phyloP scores from a whole-genome alignment of 2,888 invertebrate species.

The Drosophila parthenogenetica region DNA sequence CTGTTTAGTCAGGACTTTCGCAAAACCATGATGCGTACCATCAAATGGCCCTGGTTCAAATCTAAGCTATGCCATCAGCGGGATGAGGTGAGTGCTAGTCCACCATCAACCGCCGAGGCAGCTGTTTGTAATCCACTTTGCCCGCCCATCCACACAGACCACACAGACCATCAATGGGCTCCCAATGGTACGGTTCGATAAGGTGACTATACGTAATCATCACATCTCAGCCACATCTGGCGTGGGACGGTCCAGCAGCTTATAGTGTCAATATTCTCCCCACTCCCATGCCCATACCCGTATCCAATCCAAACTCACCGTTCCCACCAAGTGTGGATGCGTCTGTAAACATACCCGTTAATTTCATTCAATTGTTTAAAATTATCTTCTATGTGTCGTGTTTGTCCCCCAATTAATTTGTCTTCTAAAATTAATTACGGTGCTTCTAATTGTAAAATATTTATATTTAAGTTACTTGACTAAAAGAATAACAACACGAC shows the following conservation, averaged over 20 bases:
- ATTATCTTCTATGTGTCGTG: background rate
- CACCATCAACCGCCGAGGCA: slow-evolving; percentile 51
- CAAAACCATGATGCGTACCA: slow-evolving; percentile 88
- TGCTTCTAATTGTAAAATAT: slow-evolving; percentile 3
- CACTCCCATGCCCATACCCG: background rate
- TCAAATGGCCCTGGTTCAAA: slow-evolving; percentile 87
- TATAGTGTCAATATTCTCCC: slow-evolving; percentile 63
- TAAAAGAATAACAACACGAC: background rate
- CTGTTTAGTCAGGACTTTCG: slow-evolving; percentile 92
- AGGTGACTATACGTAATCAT: slow-evolving; percentile 57
- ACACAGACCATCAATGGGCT: slow-evolving; percentile 32
- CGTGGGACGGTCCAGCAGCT: slow-evolving; percentile 84
- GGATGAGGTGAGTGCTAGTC: slow-evolving; percentile 81
- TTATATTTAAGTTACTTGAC: background rate
- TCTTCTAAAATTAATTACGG: background rate
- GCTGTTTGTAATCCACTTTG: slow-evolving; percentile 41
- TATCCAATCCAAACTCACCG: background rate
- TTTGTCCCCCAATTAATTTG: background rate
- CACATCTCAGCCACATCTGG: slow-evolving; percentile 84
- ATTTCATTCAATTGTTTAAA: background rate
- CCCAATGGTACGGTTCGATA: slow-evolving; percentile 67
- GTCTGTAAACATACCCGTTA: background rate
- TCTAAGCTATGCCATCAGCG: slow-evolving; percentile 79
- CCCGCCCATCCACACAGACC: slow-evolving; percentile 59
- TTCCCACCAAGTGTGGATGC: background rate